These are phyloP conservation scores for Iselma pallidipennis DNA, from an alignment of 2,888 invertebrate species.

Conservation along the genomic window DNA sequence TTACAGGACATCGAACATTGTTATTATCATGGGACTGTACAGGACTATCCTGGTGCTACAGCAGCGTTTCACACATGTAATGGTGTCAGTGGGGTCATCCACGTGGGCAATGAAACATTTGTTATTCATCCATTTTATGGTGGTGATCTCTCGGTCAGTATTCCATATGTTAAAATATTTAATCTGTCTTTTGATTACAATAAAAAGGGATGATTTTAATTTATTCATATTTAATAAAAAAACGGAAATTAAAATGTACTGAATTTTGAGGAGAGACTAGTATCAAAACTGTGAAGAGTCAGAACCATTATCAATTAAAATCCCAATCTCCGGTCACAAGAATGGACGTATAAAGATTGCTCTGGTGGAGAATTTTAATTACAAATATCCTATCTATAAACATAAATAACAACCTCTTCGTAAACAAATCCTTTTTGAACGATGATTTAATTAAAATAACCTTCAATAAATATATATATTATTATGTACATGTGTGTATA, in stretches of 20 bases:
- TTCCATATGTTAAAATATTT: background rate
- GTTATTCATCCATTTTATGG: conserved; percentile 98
- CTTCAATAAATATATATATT: background rate
- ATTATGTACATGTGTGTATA: too few relatives aligned
- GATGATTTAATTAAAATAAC: background rate
- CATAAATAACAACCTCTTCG: too few relatives aligned
- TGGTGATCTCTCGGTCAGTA: conserved; percentile 94
- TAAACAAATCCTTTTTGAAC: too few relatives aligned
- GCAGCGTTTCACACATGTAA: conserved; percentile 98
- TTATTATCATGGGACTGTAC: conserved; percentile 97
- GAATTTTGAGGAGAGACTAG: conserved; percentile 7
- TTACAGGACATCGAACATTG: conserved; percentile 94
- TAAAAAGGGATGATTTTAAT: background rate
- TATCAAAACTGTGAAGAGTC: too few relatives aligned
- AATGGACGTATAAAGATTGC: conserved; percentile 13
- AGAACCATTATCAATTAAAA: conserved; percentile 44
- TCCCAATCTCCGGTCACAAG: conserved; percentile 42
- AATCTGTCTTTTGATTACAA: background rate
- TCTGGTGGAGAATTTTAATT: too few relatives aligned
- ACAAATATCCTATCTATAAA: too few relatives aligned
- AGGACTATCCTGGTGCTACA: conserved; percentile 94
- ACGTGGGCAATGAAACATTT: conserved; percentile 97
- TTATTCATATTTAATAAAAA: too few relatives aligned
- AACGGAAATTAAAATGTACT: conserved; percentile 35
- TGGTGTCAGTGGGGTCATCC: conserved; percentile 96